Percentiles rank a stretch among this genome's conserved stretches.
Evolutionary conservation across 2,113 vertebrate genomes (phyloP).

Genomic region (Aptenodytes patagonicus): DNA sequence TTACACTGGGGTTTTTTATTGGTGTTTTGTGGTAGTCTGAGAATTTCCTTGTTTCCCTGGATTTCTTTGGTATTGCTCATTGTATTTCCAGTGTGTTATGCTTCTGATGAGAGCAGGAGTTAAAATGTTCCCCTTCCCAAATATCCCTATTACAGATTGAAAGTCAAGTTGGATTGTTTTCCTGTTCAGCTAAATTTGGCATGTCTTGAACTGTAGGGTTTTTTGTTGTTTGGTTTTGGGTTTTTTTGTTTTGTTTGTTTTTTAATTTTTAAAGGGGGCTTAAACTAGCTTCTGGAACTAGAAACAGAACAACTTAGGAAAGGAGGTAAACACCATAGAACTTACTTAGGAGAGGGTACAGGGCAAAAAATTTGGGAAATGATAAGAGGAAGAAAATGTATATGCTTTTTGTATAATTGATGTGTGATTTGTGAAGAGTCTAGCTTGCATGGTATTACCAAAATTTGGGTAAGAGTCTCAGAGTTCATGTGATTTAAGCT

Average conservation of each 20-base stretch:
- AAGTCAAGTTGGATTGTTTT: background rate
- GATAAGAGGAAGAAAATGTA: background rate
- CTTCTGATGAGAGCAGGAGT: background rate
- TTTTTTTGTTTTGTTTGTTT: background rate
- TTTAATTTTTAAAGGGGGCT: background rate
- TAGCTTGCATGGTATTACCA: background rate
- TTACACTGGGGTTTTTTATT: background rate
- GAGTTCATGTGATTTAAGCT: background rate
- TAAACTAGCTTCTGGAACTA: background rate
- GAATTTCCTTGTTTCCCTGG: background rate
- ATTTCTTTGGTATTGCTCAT: background rate
- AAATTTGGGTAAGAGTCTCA: background rate
- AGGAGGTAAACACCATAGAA: background rate
- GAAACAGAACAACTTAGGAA: background rate
- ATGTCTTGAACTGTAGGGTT: background rate
- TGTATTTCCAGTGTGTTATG: background rate
- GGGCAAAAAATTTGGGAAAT: background rate
- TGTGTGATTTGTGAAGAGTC: background rate
- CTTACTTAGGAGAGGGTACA: background rate
- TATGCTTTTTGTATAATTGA: background rate
- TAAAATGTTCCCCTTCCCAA: background rate
- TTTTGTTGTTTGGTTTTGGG: too few relatives aligned
- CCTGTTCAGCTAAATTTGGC: background rate
- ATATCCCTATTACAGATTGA: background rate
- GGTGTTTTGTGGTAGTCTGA: background rate